Evolutionary conservation across 1,140 invertebrate genomes (phyloP).

Genomic region (Arctopsyche grandis): DNA sequence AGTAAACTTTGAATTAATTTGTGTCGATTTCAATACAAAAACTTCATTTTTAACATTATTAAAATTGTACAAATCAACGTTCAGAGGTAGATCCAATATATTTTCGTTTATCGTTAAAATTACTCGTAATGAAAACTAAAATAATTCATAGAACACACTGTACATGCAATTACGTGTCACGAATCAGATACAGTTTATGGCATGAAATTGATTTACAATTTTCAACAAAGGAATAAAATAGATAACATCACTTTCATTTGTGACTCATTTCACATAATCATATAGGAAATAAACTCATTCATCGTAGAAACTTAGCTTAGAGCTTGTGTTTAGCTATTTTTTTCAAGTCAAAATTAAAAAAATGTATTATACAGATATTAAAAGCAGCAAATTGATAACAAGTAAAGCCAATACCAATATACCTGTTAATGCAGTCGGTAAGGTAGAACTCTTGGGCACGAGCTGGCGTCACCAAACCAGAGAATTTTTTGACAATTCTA

Average conservation of each 20-base stretch:
- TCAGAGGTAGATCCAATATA: too few relatives aligned
- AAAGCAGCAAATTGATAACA: background rate
- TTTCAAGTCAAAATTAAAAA: background rate
- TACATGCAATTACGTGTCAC: background rate
- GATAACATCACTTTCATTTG: background rate
- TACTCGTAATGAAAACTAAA: too few relatives aligned
- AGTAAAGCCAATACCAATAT: background rate
- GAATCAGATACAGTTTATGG: background rate
- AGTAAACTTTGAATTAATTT: too few relatives aligned
- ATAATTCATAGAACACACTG: too few relatives aligned
- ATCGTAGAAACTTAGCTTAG: background rate
- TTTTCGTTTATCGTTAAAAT: too few relatives aligned
- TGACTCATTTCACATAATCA: background rate
- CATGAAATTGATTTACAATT: constrained; percentile 18
- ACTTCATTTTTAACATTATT: too few relatives aligned
- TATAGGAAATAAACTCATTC: background rate
- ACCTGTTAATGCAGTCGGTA: constrained; percentile 1
- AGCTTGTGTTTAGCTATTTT: background rate
- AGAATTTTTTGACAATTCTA: constrained; percentile 77
- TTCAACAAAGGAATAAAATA: constrained; percentile 8
- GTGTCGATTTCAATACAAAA: too few relatives aligned
- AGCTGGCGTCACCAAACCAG: constrained; percentile 73
- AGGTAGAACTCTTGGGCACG: constrained; percentile 62
- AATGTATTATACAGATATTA: background rate
- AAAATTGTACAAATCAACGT: too few relatives aligned